A percentile compares a stretch with the other conserved stretches of the same genome.
Conservation (phyloP, 2,113 vertebrate genomes). For the Ceratotherium simum region DNA sequence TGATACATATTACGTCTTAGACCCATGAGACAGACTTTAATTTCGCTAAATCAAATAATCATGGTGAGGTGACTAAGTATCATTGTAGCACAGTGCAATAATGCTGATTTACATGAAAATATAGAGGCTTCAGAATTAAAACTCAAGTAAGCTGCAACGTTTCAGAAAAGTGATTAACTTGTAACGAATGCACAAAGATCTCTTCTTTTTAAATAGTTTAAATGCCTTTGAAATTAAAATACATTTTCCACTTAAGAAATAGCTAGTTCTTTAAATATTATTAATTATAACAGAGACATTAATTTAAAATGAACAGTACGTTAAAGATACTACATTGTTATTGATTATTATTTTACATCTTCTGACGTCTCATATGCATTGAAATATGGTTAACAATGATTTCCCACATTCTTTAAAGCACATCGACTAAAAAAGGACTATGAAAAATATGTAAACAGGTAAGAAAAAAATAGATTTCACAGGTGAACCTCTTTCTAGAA, state of each 20-base stretch:
- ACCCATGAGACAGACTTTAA: neutral
- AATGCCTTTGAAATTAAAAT: constrained; percentile 38
- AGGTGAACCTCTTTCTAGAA: neutral
- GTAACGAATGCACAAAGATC: constrained; percentile 28
- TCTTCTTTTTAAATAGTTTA: neutral
- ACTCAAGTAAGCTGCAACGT: neutral
- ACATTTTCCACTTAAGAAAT: neutral
- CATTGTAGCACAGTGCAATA: neutral
- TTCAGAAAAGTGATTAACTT: constrained; percentile 17
- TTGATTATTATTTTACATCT: neutral
- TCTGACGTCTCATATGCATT: neutral
- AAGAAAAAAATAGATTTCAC: neutral
- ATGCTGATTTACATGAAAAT: neutral
- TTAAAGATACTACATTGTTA: neutral
- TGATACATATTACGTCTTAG: neutral
- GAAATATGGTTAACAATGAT: neutral
- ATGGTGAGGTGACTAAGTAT: neutral
- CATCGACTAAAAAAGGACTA: neutral
- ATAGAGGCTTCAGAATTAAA: neutral
- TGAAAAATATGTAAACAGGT: neutral
- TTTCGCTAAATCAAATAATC: neutral
- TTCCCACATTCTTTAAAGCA: neutral
- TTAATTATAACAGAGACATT: constrained; percentile 35
- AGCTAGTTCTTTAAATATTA: constrained; percentile 43
- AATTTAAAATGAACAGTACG: constrained; percentile 26